These are phyloP conservation scores for Melanostigma gelatinosum DNA, from an alignment of 2,113 vertebrate genomes.

Conservation along the genomic window DNA sequence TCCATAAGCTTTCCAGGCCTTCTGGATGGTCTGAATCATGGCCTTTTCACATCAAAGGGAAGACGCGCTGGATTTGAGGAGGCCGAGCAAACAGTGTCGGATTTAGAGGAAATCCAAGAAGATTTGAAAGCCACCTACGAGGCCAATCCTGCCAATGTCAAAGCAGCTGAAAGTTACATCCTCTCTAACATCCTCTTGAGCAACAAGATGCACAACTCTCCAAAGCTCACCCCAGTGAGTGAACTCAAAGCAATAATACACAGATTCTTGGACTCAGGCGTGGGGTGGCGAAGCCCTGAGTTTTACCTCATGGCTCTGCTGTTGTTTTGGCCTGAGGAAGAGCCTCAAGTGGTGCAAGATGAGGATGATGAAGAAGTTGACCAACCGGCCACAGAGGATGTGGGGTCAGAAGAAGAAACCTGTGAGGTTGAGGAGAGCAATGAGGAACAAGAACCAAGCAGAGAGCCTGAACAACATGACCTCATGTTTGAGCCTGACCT, in stretches of 20 bases:
- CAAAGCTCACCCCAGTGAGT: background rate
- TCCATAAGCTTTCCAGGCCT: conserved; percentile 64
- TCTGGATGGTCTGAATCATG: background rate
- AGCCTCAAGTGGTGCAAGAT: background rate
- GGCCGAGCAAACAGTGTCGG: background rate
- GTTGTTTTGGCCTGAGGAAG: conserved; percentile 64
- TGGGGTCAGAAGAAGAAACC: no score
- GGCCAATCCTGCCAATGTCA: background rate
- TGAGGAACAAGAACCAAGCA: background rate
- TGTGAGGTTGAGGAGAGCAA: background rate
- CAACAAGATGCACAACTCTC: conserved; percentile 17
- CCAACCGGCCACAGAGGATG: no score
- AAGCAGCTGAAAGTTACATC: conserved; percentile 45
- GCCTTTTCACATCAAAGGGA: conserved; percentile 24
- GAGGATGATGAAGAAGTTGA: background rate
- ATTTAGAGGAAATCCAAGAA: conserved; percentile 17
- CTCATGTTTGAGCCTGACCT: background rate
- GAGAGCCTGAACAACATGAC: background rate
- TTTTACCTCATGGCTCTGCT: conserved; percentile 69
- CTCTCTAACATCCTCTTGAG: conserved; percentile 64
- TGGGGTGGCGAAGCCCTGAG: conserved; percentile 18
- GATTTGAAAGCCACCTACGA: background rate
- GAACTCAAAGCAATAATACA: conserved; percentile 35
- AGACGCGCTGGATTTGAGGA: background rate
- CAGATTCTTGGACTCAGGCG: background rate